Evolutionary conservation across 2,888 invertebrate genomes (phyloP), one percentile per base, ranked within the genome.

Genomic region (Lagria hirta): DNA sequence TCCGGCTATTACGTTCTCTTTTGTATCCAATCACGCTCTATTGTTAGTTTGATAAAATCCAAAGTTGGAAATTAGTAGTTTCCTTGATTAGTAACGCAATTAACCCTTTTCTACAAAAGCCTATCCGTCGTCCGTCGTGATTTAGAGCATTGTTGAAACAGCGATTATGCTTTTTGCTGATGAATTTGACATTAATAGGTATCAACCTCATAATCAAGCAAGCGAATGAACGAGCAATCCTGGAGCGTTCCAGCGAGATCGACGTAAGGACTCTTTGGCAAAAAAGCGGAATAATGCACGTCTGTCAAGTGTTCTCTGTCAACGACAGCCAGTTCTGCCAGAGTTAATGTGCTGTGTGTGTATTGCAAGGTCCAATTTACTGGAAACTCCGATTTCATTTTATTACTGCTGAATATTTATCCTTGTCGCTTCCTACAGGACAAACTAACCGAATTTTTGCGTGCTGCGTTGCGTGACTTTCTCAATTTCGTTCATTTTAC

Each of bases 321-420:
- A 49, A 43, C 49, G 29, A 27, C 52, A 49, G 52, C 36, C 26
- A n/a, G n/a, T n/a, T n/a, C n/a, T n/a, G n/a, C 42, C 37, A 37
- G 36, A 49, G 52, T 52, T 57, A 57, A 59, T 59, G 58, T 50
- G 54, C 48, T 56, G 55, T 54, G 51, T 54, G 54, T 52, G 55
- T 57, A 50, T 51, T 36, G 32, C 43, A 37, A 50, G 27, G 51
- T 55, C 57, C 60, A 61, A 62, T 60, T 61, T 60, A 62, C 51
- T 52, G 60, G 58, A 62, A 62, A 60, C 57, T 54, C 49, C 52
- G 61, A 64, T 64, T 64, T 60, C 60, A 60, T 59, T 58, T 51
- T 53, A 51, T 48, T 49, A n/a, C 52, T 49, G 50, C 50, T 54
- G 46, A 51, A 51, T 47, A 49, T 52, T 49, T 44, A 49, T 47